Conservation (phyloP, 2,888 invertebrate species). For the Tanaodytes sp. region DNA sequence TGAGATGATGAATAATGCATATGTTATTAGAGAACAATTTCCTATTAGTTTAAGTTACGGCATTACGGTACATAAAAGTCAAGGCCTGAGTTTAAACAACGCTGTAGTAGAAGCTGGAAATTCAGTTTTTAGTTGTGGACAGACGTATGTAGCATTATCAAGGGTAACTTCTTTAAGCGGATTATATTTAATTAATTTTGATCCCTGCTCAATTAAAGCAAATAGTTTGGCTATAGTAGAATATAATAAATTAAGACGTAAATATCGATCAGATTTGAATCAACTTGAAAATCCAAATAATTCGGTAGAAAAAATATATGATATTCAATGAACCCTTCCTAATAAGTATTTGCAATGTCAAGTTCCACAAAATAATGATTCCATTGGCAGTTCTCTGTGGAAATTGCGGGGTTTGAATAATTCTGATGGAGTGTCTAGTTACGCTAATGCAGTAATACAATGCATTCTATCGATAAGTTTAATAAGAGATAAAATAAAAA, state of each 20-base stretch:
- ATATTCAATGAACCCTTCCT: neutral
- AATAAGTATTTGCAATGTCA: constrained; percentile 2
- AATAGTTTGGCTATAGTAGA: constrained; percentile 2
- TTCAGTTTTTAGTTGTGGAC: constrained; percentile 7
- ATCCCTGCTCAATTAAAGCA: constrained; percentile 48
- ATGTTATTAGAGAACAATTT: constrained; percentile 53
- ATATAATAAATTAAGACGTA: constrained; percentile 9
- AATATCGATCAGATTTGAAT: constrained; percentile 2
- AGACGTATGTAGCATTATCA: constrained; percentile 15
- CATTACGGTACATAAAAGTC: constrained; percentile 57
- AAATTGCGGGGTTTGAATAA: constrained; percentile 3
- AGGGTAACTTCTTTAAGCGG: constrained; percentile 18
- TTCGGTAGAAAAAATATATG: constrained; percentile 36
- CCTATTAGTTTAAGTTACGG: constrained; percentile 57
- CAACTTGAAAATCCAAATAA: constrained; percentile 37
- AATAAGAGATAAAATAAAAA: constrained; percentile 1
- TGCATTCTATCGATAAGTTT: neutral
- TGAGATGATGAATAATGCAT: constrained; percentile 18
- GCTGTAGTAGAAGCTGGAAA: constrained; percentile 19
- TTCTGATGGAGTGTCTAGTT: constrained; percentile 1
- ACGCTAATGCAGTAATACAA: constrained; percentile 10
- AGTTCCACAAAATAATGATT: neutral
- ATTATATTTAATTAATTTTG: constrained; percentile 19
- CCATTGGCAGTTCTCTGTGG: neutral
- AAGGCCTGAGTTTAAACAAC: constrained; percentile 19